Evolutionary conservation across 2,888 invertebrate species (phyloP).

Genomic region (Chaitophorus viminalis): DNA sequence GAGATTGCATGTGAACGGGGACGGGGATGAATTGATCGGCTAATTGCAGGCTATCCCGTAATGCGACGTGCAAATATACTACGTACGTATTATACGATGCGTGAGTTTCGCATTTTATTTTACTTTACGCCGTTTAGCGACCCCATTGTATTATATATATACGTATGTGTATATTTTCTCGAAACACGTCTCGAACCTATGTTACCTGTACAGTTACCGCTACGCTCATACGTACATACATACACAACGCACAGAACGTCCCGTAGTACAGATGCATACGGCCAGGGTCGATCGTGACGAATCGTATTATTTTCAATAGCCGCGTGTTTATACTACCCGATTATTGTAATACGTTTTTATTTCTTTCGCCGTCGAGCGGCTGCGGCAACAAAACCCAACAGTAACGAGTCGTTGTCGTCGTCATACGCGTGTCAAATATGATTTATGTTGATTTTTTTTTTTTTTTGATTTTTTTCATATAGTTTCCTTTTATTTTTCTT

Average conservation of each 20-base stretch:
- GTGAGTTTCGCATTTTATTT: not conserved
- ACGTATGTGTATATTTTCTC: no score
- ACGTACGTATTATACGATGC: no score
- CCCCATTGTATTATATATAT: no score
- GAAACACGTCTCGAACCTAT: no score
- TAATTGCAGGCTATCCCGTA: slow-evolving; percentile 16
- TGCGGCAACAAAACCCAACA: no score
- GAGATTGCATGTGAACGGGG: not conserved
- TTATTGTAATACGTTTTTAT: not conserved
- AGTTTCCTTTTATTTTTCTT: no score
- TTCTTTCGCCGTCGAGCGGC: not conserved
- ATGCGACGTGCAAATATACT: not conserved
- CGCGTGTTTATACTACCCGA: not conserved
- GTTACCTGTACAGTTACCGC: no score
- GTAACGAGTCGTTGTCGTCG: no score
- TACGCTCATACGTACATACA: no score
- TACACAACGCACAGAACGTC: not conserved
- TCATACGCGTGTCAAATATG: slow-evolving; percentile 8
- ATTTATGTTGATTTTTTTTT: slow-evolving; percentile 5
- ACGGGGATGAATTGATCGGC: slow-evolving; percentile 22
- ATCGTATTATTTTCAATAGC: not conserved
- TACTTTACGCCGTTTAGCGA: not conserved
- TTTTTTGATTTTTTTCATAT: not conserved
- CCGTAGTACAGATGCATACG: not conserved
- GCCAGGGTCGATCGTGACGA: slow-evolving; percentile 8